Evolutionary conservation across 1,140 invertebrate genomes (phyloP), one percentile per base, ranked within the genome.

Genomic region (Lanistes nyassanus): DNA sequence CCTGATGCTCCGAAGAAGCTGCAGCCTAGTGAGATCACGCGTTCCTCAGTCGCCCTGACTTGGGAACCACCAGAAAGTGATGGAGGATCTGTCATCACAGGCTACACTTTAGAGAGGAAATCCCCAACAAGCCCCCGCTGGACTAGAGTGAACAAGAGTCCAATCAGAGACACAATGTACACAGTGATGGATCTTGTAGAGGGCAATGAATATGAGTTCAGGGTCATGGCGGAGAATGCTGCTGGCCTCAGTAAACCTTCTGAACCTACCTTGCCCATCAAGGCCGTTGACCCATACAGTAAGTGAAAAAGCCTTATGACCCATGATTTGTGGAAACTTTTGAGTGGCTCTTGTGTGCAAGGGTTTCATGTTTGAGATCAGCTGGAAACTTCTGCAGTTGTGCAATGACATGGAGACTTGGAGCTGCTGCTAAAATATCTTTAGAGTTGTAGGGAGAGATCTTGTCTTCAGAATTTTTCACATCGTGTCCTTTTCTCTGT

Each of bases 31-130:
- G 95, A 95, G 60, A 98, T 98, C 89, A 96, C 94, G 65, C 95
- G 97, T 85, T 94, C 96, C 83, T 94, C 94, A 82, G 96, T 97
- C 0, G 94, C 95, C 0, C 89, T 99, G 67, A 94, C 95, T 82
- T 99, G 98, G 98, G 94, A 97, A 74, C 97, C 97, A 85, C 98
- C 98, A 56, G 96, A 98, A 85, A 97, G 99, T 87, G 98, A 99
- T 90, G 98, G 98, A 83, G 98, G 98, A 42, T 94, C 96, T 86
- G 97, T 97, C 13, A 93, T 99, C 29, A 95, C 95, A 0, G 94
- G 97, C 85, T 99, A 99, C 84, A 90, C 94, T 36, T 94, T 99
- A 34, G 97, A 98, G 88, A 98, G 97, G 21, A 81, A 83, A 55
- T 97, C 98, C 88, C 84, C 86, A 53, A 92, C 95, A 75, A 96